Conservation (phyloP, 2,113 vertebrate genomes). For the Hypomesus transpacificus region DNA sequence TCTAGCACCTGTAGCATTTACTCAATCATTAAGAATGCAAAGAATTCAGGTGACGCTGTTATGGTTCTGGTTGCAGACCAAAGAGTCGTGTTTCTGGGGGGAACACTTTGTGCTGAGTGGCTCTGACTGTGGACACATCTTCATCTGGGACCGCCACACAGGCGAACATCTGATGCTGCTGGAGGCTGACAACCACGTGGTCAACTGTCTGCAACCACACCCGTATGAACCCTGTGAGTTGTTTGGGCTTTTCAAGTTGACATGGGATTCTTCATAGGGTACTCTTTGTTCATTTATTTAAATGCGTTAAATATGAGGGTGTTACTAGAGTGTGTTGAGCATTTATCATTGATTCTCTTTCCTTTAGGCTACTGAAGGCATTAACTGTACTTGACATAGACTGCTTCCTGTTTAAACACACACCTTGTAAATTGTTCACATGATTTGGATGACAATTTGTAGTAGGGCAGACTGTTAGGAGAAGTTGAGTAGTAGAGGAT, state of each 20-base stretch:
- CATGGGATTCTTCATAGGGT: neutral
- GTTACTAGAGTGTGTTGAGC: too few species aligned
- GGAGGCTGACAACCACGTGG: slow-evolving; percentile 89
- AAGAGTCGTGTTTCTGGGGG: slow-evolving; percentile 90
- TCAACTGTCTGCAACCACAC: slow-evolving; percentile 89
- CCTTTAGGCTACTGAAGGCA: too few species aligned
- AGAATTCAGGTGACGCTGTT: neutral
- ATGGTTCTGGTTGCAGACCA: slow-evolving; percentile 69
- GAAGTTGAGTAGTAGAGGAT: neutral
- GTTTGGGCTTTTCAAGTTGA: neutral
- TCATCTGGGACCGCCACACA: slow-evolving; percentile 89
- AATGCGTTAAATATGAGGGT: too few species aligned
- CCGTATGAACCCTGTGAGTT: slow-evolving; percentile 57
- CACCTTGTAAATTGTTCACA: too few species aligned
- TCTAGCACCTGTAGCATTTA: too few species aligned
- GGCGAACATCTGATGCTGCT: slow-evolving; percentile 86
- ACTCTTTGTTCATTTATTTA: neutral
- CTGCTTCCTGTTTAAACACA: too few species aligned
- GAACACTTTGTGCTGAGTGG: slow-evolving; percentile 89
- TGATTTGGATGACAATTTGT: too few species aligned
- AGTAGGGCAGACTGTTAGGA: neutral
- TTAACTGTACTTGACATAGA: too few species aligned
- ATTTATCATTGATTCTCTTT: too few species aligned
- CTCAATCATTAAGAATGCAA: neutral
- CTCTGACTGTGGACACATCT: slow-evolving; percentile 89